phyloP scores from a whole-genome alignment of 1,140 invertebrate species.

The Coboldia fuscipes region DNA sequence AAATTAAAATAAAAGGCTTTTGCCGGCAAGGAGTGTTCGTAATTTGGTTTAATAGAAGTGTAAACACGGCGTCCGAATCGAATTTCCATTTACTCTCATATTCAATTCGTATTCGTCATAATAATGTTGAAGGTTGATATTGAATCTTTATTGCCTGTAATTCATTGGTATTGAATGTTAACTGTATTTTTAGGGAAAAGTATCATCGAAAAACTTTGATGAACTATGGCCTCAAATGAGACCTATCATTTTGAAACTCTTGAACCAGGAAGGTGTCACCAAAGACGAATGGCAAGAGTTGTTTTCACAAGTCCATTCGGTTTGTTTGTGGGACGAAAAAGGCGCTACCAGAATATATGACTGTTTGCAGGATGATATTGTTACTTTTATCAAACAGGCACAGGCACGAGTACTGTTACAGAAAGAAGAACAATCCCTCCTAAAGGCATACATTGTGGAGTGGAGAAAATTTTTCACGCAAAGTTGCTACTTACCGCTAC shows the following conservation, averaged over 20 bases:
- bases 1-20: too few species aligned
- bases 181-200: too few species aligned
- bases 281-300: slow-evolving; percentile 92
- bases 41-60: too few species aligned
- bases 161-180: too few species aligned
- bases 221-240: slow-evolving; percentile 91
- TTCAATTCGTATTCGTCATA: too few species aligned
- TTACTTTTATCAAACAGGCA: slow-evolving; percentile 85
- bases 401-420: slow-evolving; percentile 74
- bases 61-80: too few species aligned
- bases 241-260: slow-evolving; percentile 74
- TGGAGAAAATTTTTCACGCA: slow-evolving; percentile 97
- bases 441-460: slow-evolving; percentile 90
- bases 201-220: too few species aligned
- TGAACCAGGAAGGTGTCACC: slow-evolving; percentile 51
- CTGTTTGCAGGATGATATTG: slow-evolving; percentile 78
- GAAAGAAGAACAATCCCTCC: slow-evolving; percentile 79
- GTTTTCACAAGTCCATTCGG: slow-evolving; percentile 85
- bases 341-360: slow-evolving; percentile 71
- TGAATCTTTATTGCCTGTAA: too few species aligned
- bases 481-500: slow-evolving; percentile 88
- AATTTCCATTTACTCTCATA: too few species aligned
- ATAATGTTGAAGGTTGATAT: too few species aligned
- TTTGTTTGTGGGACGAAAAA: slow-evolving; percentile 93
- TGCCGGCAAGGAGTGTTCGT: too few species aligned